Evolutionary conservation across 2,797 vertebrate genomes (phyloP), one percentile per base, ranked within the genome.

Genomic region (Gambusia yucatana): DNA sequence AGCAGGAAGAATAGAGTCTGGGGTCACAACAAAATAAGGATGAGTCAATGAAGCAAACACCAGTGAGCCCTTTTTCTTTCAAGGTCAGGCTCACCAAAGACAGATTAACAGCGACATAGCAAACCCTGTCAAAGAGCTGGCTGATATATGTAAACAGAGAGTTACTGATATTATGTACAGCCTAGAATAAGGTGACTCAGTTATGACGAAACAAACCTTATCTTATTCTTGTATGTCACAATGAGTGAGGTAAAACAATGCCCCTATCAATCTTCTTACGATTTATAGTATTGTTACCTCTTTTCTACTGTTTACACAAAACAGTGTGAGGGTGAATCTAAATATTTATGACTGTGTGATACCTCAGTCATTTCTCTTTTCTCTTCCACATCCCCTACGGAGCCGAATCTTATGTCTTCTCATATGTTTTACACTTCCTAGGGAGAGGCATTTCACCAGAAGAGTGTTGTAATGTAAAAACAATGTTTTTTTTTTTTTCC

Each of bases 1-100:
- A 91, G 57, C 39, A 44, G 75, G 81, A 77, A 90, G 79, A 86
- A 75, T 50, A 57, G 73, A 77, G 81, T 82, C 85, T 46, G 61
- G 73, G 69, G 59, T 65, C 10, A 1, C 1, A n/a, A 55, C 73
- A 73, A 43, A 72, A 63, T 78, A 72, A 86, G 72, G 77, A 39
- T 36, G 80, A 86, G 65, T 74, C 79, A 85, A 46, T 79, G 76
- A 86, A 28, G 75, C 82, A 65, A 79, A 74, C 25, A 63, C 6
- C 9, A 6, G 39, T 2, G 4, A 55, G 57, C 72, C 75, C 46
- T 72, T 80, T 87, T 78, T 61, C 72, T 47, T 74, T 78, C 73
- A 71, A 36, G 48, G 74, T 90, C 71, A 89, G 78, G 86, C 47
- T 59, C 55, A 81, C 74, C 57, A 1, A 11, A 22, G 72, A 78